Percentiles rank a stretch among this genome's conserved stretches.
phyloP scores from a whole-genome alignment of 2,888 invertebrate species.

The Plebejus argus region DNA sequence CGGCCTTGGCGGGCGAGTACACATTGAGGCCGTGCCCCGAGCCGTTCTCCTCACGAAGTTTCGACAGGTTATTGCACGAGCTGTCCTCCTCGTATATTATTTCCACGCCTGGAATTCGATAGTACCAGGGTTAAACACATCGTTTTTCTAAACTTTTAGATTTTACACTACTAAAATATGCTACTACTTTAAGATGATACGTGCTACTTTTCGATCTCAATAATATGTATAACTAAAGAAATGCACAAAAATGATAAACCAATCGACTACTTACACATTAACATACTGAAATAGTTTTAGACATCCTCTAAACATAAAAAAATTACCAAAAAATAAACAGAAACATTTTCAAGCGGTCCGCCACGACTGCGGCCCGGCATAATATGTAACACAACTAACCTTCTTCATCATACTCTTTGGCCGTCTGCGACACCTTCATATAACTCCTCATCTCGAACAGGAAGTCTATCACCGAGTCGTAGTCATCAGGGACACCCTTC shows the following conservation, averaged over 20 bases:
- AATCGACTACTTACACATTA: too few species aligned
- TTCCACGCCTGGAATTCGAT: slow-evolving; percentile 61
- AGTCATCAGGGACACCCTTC: slow-evolving; percentile 92
- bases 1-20: slow-evolving; percentile 71
- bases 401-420: slow-evolving; percentile 77
- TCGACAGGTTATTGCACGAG: slow-evolving; percentile 68
- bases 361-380: not conserved
- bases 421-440: slow-evolving; percentile 75
- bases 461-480: slow-evolving; percentile 92
- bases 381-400: slow-evolving; percentile 49
- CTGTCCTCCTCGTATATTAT: slow-evolving; percentile 72
- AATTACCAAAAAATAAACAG: too few species aligned
- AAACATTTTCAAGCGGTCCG: not conserved
- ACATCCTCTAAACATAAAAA: too few species aligned
- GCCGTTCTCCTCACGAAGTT: slow-evolving; percentile 60
- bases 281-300: too few species aligned
- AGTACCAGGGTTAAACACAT: not conserved
- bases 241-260: too few species aligned
- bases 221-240: too few species aligned
- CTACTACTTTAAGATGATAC: too few species aligned
- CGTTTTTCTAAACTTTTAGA: not conserved
- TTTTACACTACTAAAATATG: too few species aligned
- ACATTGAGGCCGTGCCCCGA: slow-evolving; percentile 68
- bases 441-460: slow-evolving; percentile 89
- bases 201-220: too few species aligned